These are phyloP conservation scores for Larimichthys crocea DNA, from an alignment of 2,113 vertebrate genomes.

Conservation along the genomic window DNA sequence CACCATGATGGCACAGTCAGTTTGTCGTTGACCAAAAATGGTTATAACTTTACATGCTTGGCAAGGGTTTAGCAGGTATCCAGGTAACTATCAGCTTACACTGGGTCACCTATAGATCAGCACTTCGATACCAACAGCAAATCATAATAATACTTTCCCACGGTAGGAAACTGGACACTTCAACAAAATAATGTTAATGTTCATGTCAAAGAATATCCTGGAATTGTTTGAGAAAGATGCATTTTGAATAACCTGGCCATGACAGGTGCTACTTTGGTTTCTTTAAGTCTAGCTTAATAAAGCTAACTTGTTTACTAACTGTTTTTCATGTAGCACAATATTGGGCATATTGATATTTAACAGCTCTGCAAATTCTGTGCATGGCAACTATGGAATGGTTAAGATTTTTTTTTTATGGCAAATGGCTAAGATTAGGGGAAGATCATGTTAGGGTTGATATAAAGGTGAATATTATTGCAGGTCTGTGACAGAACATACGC, in stretches of 20 bases:
- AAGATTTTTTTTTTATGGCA: neutral
- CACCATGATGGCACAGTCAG: too few species aligned
- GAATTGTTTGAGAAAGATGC: neutral
- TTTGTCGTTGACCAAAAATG: too few species aligned
- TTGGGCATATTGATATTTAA: neutral
- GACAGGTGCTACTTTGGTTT: constrained; percentile 1
- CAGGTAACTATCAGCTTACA: neutral
- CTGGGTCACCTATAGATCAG: neutral
- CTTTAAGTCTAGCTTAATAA: neutral
- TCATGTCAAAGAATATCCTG: neutral
- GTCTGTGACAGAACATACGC: neutral
- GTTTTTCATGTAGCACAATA: neutral
- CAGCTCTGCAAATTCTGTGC: neutral
- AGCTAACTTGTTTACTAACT: neutral
- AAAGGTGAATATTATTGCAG: neutral
- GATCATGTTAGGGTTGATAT: neutral
- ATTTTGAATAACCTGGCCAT: neutral
- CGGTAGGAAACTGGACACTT: neutral
- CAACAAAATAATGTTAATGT: neutral
- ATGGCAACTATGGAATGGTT: neutral
- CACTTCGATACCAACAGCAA: neutral
- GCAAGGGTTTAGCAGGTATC: too few species aligned
- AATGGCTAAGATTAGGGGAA: neutral
- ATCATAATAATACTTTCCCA: neutral
- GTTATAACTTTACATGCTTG: neutral